Evolutionary conservation across 2,113 vertebrate genomes (phyloP), one percentile per base, ranked within the genome.

Genomic region (Pteropus alecto): DNA sequence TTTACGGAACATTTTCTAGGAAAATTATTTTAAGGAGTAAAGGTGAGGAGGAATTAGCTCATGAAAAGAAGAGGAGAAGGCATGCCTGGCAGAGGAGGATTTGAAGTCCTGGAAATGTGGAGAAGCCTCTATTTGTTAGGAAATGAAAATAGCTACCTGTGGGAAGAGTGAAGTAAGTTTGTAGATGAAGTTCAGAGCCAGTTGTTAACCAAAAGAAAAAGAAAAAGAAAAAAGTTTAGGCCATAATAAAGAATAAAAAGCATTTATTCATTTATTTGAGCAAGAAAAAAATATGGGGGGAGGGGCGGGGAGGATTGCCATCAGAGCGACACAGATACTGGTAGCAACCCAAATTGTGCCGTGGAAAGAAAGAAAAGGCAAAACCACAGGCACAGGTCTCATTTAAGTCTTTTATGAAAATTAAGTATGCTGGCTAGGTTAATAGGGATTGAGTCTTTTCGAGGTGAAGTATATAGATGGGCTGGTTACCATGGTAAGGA

Each of bases 1-100:
- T 83, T 87, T 48, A 61, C 83, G 26, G 13, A 83, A 46, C 8
- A 16, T 10, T 58, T 30, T 46, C 28, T 87, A 54, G 14, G 68
- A 60, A 88, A 95, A 7, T 28, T 19, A 56, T 65, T 88, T 87
- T 74, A 86, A 93, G 3, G 7, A 65, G 16, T 33, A 63, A 73
- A 38, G 7, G 10, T 43, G 14, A 51, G 30, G 2, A 68, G 1
- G 13, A n/a, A 70, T 63, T 86, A 43, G 12, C 5, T 7, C 10
- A 9, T 76, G 26, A 41, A 56, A 76, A 10, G 4, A 65, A 35
- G 6, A 33, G 7, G 60, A 46, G 18, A 35, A 67, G 71, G 6
- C 14, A 30, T 60, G 2, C 2, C 0, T n/a, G 11, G 3, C 5
- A 33, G 21, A n/a, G 11, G 22, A 84, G 7, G 6, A 38, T 33